Evolutionary conservation across 2,113 vertebrate species (phyloP).

Genomic region (Potamarius usumacintae): DNA sequence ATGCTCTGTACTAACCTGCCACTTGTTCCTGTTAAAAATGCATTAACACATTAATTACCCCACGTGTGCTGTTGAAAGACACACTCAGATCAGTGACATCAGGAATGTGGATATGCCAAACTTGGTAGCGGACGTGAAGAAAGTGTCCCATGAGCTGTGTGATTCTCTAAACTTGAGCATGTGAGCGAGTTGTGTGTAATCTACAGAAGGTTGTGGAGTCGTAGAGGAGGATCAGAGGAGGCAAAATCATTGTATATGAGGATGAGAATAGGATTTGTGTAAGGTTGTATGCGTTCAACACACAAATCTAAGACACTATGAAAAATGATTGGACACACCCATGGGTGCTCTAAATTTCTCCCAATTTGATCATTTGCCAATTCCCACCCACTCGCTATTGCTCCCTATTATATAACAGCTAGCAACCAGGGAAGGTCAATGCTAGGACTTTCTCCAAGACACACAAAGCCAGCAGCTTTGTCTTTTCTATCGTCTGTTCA

Average conservation of each 20-base stretch:
- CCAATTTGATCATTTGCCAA: neutral
- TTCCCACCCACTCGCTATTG: neutral
- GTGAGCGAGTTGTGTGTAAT: neutral
- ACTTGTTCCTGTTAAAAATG: conserved; percentile 44
- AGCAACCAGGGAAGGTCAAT: neutral
- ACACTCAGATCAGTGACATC: conserved; percentile 21
- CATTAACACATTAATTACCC: conserved; percentile 42
- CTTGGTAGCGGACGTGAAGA: neutral
- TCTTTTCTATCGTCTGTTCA: neutral
- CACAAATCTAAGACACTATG: neutral
- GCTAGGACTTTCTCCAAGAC: neutral
- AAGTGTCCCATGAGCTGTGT: neutral
- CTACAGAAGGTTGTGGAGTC: neutral
- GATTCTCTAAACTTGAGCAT: neutral
- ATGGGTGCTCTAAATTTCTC: neutral
- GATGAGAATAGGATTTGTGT: neutral
- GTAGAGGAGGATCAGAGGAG: neutral
- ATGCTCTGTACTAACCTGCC: conserved; percentile 42
- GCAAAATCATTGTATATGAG: neutral
- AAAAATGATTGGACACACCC: conserved; percentile 16
- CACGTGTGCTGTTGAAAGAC: conserved; percentile 50
- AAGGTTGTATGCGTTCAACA: neutral
- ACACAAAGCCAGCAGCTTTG: neutral
- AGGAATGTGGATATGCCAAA: conserved; percentile 8
- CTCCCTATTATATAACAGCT: neutral